Base-by-base conservation (phyloP, 2,888 invertebrate genomes). In the Tetragnatha montana region DNA sequence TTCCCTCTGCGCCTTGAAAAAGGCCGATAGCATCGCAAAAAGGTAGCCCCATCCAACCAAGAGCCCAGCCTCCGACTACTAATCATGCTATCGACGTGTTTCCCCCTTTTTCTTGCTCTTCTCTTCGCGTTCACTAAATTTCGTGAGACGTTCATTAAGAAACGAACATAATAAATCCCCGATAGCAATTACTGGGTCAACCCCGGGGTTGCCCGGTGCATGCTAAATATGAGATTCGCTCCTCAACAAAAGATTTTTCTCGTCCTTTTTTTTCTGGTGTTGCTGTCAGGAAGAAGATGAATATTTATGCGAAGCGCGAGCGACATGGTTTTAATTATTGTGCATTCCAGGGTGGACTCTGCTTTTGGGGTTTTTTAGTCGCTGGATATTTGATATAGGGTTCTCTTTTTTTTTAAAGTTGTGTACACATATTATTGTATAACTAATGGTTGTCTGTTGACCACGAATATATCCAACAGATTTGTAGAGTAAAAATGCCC, bases 281-380 rank as follows among this genome's bases (percentile, higher is more conserved):
- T 71, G 35, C 35, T 35, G 35, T 35, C 35, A 35, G 35, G 35
- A 73, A 78, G 73, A 69, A 86, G 79, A 86, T 86, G 85, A 86
- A 86, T 86, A 86, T 86, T 86, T 86, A 86, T 79, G 22, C 51
- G 60, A 17, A 71, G 85, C 71, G 79, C 51, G 85, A 50, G 50
- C 71, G 85, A 79, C 85, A 86, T 86, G 85, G 50, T 86, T 86
- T 86, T 79, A 86, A 86, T 86, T 86, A 86, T 79, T 60, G 51
- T 19, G 22, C 85, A 79, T 86, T 86, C 79, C 73, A 12, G 14
- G 51, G 35, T 47, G 17, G 17, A 35, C 35, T 74, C n/a, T 22
- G 35, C 17, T 74, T 74, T 74, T 7, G 35, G 8, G 47, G 74
- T 74, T 17, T 74, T 19, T 22, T 74, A 10, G 14, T 17, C 60